Base-by-base conservation (phyloP, 2,888 invertebrate species). In the Noctua pronuba region DNA sequence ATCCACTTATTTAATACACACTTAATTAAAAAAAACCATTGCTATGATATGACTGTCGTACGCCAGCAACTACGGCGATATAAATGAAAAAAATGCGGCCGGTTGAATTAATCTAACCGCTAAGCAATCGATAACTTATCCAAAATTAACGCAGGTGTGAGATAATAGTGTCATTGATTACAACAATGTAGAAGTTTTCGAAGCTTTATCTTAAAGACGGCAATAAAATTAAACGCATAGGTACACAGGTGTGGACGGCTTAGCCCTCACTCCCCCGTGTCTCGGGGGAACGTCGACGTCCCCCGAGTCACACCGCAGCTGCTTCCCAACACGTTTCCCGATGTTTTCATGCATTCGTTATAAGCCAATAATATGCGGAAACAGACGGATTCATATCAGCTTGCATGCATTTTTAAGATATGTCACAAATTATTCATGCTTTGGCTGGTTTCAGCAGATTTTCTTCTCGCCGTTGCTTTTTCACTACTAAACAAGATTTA, bases 61-160 rank as follows among this genome's bases (percentile, higher is more conserved):
- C 65, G 69, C 71, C 41, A 49, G 38, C 65, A 65, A 72, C 35
- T 71, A 77, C 62, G 74, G 77, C 82, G 68, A 72, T 74, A 72
- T 78, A 82, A 91, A 89, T 91, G 89, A 79, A 84, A 80, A 74
- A 87, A 73, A 77, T 77, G 77, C 35, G 79, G 74, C 65, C 81
- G 75, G 81, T 60, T 73, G 58, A 79, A 88, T 87, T 88, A 90
- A 90, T 91, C 89, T 88, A 86, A 83, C 79, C 85, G 82, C 85
- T 91, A 80, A 73, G 62, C 86, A 85, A 84, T 88, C 87, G 94
- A 95, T 95, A 95, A 78, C 86, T 78, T 95, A 95, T 95, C 94
- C 85, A 77, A 90, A 93, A 92, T 91, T 91, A 91, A 90, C 88
- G 91, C 95, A 95, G 95, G 95, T 95, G 94, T 87, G 73, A 84